Evolutionary conservation across 1,140 invertebrate species (phyloP).

Genomic region (Arion vulgaris): DNA sequence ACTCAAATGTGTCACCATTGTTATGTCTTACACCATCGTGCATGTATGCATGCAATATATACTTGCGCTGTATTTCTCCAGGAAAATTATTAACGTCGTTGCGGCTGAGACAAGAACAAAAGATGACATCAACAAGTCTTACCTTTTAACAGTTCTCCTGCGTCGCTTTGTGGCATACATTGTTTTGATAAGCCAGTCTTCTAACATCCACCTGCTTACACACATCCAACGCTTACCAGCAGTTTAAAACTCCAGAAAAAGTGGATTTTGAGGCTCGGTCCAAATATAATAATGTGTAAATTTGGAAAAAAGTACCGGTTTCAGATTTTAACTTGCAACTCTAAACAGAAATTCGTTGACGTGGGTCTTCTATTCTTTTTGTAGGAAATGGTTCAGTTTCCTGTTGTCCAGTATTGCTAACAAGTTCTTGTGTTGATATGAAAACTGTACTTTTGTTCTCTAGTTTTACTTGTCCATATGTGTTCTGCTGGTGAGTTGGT

Average conservation of each 20-base stretch:
- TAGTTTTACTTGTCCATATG: not conserved
- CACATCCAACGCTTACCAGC: not conserved
- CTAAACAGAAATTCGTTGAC: no score
- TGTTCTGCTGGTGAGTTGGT: not conserved
- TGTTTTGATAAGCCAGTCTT: slow-evolving; percentile 75
- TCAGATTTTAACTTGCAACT: no score
- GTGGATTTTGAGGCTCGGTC: not conserved
- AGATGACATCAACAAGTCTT: slow-evolving; percentile 59
- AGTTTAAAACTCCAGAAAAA: not conserved
- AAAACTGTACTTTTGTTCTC: no score
- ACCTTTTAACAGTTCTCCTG: slow-evolving; percentile 95
- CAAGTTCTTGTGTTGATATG: no score
- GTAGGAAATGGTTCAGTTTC: no score
- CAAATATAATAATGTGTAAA: not conserved
- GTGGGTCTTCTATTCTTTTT: no score
- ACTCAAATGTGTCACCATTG: not conserved
- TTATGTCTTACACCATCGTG: not conserved
- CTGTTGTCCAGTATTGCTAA: no score
- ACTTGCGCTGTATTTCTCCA: not conserved
- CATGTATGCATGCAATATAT: slow-evolving; percentile 19
- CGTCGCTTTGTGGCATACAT: slow-evolving; percentile 95
- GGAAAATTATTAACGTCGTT: not conserved
- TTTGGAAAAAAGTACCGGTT: no score
- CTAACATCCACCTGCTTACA: slow-evolving; percentile 49
- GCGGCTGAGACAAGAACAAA: not conserved